Evolutionary conservation across 1,140 invertebrate genomes (phyloP).

Genomic region (Nixonia krombeini): DNA sequence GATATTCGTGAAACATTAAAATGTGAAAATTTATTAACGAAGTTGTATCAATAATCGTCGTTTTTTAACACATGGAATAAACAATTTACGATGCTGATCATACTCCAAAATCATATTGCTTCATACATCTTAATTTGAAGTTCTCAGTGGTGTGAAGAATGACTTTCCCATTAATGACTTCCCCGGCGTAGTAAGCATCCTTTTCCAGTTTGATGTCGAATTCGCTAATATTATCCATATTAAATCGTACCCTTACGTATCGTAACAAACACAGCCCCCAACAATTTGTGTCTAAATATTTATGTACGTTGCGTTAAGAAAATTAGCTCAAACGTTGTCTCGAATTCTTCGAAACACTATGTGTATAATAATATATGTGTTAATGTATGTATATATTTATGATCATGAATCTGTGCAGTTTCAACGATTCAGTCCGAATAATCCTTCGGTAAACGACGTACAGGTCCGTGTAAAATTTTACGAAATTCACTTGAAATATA

Average conservation of each 20-base stretch:
- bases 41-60: too few relatives aligned
- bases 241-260: neutral
- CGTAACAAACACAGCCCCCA: neutral
- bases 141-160: conserved; percentile 83
- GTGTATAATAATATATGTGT: too few relatives aligned
- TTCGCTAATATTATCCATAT: conserved; percentile 85
- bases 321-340: neutral
- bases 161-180: conserved; percentile 78
- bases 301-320: neutral
- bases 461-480: too few relatives aligned
- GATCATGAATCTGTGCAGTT: too few relatives aligned
- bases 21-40: too few relatives aligned
- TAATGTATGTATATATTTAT: too few relatives aligned
- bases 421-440: too few relatives aligned
- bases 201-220: conserved; percentile 85
- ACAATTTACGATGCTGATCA: too few relatives aligned
- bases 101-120: conserved; percentile 9
- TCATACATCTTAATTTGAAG: conserved; percentile 83
- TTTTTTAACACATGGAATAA: too few relatives aligned
- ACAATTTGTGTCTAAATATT: neutral
- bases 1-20: too few relatives aligned
- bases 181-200: conserved; percentile 85
- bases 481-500: too few relatives aligned
- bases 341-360: neutral
- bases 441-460: too few relatives aligned